Evolutionary conservation across 2,113 vertebrate species (phyloP), one percentile per base, ranked within the genome.

Genomic region (Zonotrichia leucophrys): DNA sequence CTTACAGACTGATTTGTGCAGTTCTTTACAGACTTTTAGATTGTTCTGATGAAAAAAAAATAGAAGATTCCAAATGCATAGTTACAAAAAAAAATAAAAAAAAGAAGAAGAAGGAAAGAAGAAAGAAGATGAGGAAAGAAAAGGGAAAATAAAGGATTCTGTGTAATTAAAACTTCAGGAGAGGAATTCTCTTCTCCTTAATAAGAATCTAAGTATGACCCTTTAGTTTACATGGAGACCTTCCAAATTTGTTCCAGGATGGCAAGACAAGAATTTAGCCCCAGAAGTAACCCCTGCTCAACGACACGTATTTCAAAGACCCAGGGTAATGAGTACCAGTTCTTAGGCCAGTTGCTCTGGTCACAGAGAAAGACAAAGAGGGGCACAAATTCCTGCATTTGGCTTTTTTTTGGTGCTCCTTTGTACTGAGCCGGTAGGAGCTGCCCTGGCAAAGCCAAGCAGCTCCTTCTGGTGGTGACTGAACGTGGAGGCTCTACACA

Each of bases 1-100:
- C 24, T 96, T 86, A 68, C 68, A 94, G 76, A 44, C 73, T 97
- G 81, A 96, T 93, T 80, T 85, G 73, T 56, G 9, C 55, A 56
- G 52, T 82, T 94, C 66, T 53, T 56, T 56, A n/a, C 20, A 22
- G 31, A 56, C 55, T 56, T 91, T 91, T 84, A 90, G 83, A 95
- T 92, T 77, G 44, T 91, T 92, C 77, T 73, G 62, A 90, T 84
- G 25, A 85, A 96, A 94, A 60, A 35, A 79, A 89, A 21, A 79
- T 79, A 77, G 60, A 97, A 94, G 37, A 84, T 78, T 91, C 74
- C 28, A 67, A 84, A 83, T 35, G 39, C 37, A 53, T 67, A 25
- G 19, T 85, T 72, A 22, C 4, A 1, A 49, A 50, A 87, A 4
- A 13, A 52, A 53, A n/a, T n/a, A 25, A 52, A 28, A n/a, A 28